Base-by-base conservation (phyloP, 1,140 invertebrate genomes). In the Aphidius ervi region DNA sequence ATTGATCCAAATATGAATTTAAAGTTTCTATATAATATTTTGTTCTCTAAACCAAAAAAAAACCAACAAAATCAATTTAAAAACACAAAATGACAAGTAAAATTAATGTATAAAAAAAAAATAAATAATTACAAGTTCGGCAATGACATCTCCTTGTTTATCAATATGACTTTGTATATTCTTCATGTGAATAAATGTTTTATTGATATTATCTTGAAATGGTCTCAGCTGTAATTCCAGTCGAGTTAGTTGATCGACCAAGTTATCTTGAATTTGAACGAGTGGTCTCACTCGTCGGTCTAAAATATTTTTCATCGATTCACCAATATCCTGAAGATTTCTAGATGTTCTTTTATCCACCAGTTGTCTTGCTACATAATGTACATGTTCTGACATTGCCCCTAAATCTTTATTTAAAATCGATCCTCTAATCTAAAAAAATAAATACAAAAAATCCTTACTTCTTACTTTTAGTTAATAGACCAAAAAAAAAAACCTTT, bases 161-260 rank as follows among this genome's bases (percentile, higher is more conserved):
- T 89, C 85, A 45, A 91, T 82, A 69, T 88, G 90, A 68, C 85
- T 87, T 68, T 91, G 88, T 41, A 89, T 86, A 5, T 84, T 88
- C 64, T 87, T 87, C 16, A 91, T 81, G 70, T 90, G 87, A 46
- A 84, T 84, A 4, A 90, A 74, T 0, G 87, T 88, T 62, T 89
- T 86, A 70, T 91, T 90, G 10, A 90, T 82, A 72, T 87, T 84
- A 53, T 81, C 78, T 63, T 84, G 82, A 47, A 88, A 81, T 5
- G 89, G 89, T 63, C 83, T 81, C 57, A 88, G 67, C 65, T 90
- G 85, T 16, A 92, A 75, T 64, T 92, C 89, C 20, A 92, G 68
- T 16, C 86, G 84, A 1, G 89, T 89, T 63, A 92, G 70, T 69
- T 88, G 87, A 74, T 88, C 91, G 0, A 91, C 81, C 48, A 92